Conservation (phyloP, 1,140 invertebrate species). For the Neodiprion lecontei region DNA sequence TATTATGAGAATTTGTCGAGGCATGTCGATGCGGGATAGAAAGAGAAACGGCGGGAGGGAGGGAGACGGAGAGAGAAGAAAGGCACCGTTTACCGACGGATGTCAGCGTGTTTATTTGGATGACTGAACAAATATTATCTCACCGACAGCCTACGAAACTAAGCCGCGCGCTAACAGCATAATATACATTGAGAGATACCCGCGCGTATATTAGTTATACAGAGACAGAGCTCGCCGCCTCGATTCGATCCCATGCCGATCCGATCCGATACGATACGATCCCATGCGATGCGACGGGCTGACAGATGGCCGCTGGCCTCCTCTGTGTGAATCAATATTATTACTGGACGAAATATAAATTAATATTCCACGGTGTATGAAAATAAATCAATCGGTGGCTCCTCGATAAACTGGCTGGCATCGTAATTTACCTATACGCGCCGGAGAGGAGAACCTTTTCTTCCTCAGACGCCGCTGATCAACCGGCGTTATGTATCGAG, state of each 20-base stretch:
- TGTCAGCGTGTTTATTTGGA: constrained; percentile 29
- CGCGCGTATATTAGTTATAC: neutral
- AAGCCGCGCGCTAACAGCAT: constrained; percentile 29
- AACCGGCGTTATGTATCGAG: no score
- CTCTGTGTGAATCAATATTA: neutral
- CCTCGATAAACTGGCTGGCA: neutral
- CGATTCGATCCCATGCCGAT: no score
- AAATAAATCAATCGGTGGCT: neutral
- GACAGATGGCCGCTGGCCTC: neutral
- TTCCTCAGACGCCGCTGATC: no score
- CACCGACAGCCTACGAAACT: constrained; percentile 33
- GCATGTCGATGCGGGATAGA: no score
- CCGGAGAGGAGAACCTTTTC: no score
- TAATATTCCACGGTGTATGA: neutral
- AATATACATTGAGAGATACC: constrained; percentile 21
- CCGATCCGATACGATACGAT: no score
- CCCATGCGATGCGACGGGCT: neutral
- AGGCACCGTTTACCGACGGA: neutral
- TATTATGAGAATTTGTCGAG: no score
- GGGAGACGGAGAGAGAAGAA: neutral
- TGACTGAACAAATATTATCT: constrained; percentile 36
- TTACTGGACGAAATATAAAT: constrained; percentile 2
- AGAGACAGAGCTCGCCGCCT: constrained; percentile 14
- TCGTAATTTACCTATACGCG: neutral
- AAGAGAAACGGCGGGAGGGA: neutral